A percentile compares a stretch with the other conserved stretches of the same genome.
phyloP scores from a whole-genome alignment of 1,140 invertebrate genomes.

The Spodoptera frugiperda region DNA sequence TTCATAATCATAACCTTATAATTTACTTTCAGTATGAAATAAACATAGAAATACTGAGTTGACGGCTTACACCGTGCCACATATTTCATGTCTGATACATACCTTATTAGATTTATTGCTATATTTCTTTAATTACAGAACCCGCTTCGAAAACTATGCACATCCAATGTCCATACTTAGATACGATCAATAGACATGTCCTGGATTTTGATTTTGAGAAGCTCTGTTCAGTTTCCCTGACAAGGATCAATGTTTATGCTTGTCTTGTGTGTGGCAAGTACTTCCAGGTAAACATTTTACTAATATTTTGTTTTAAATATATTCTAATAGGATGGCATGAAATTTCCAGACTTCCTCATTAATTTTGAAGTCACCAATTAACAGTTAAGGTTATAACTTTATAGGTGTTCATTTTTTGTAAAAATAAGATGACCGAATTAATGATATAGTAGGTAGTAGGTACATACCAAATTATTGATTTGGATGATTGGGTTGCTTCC shows the following conservation, averaged over 20 bases:
- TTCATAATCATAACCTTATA: conserved; percentile 47
- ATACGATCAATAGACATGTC: conserved; percentile 98
- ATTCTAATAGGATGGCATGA: too few species aligned
- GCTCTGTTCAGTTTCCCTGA: conserved; percentile 98
- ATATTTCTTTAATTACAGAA: conserved; percentile 63
- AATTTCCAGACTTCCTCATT: too few species aligned
- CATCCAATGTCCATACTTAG: conserved; percentile 95
- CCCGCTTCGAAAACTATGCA: conserved; percentile 64
- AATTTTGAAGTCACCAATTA: not conserved
- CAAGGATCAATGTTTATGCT: conserved; percentile 99
- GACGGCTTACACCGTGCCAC: too few species aligned
- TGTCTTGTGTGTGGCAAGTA: conserved; percentile 99
- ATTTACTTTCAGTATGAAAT: not conserved
- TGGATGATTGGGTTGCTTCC: too few species aligned
- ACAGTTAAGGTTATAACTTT: not conserved
- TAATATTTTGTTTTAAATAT: not conserved
- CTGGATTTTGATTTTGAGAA: conserved; percentile 99
- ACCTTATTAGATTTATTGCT: not conserved
- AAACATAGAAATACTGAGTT: not conserved
- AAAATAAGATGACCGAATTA: too few species aligned
- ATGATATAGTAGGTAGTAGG: too few species aligned
- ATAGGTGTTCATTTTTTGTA: too few species aligned
- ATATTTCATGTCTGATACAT: too few species aligned
- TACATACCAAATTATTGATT: too few species aligned
- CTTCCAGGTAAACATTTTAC: conserved; percentile 89